phyloP scores from a whole-genome alignment of 2,113 vertebrate genomes.

The Dasypus novemcinctus region DNA sequence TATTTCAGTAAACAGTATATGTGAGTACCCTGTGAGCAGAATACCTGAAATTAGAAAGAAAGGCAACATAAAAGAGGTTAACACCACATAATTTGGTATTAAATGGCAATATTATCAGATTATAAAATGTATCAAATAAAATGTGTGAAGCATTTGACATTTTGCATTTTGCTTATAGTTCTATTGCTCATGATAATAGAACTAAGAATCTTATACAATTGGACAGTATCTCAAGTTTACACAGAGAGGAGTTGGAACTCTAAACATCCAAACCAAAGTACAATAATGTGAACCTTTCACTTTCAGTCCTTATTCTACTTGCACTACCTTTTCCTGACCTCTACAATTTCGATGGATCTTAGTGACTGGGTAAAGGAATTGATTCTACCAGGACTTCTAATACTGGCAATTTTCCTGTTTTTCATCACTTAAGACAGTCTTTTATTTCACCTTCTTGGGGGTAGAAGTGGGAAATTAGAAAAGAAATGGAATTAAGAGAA shows the following conservation, averaged over 20 bases:
- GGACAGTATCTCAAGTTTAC: not conserved
- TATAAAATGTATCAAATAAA: not conserved
- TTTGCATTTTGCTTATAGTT: not conserved
- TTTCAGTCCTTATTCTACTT: constrained; percentile 8
- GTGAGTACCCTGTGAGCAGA: not conserved
- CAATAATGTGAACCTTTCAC: not conserved
- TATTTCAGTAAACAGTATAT: not conserved
- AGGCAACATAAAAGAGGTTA: not conserved
- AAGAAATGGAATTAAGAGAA: not conserved
- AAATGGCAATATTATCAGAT: not conserved
- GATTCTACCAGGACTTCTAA: constrained; percentile 7
- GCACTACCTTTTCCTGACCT: not conserved
- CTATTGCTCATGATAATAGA: not conserved
- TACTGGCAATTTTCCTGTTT: not conserved
- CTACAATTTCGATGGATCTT: constrained; percentile 8
- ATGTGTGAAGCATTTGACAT: not conserved
- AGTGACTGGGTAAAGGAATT: not conserved
- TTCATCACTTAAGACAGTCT: not conserved
- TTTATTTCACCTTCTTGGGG: constrained; percentile 16
- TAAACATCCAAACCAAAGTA: not conserved
- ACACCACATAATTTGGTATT: not conserved
- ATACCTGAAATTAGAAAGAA: not conserved
- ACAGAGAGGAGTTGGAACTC: not conserved
- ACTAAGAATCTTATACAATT: not conserved
- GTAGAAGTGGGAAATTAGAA: not conserved